Conservation (phyloP, 2,888 invertebrate genomes). For the Metopia argyrocephala region DNA sequence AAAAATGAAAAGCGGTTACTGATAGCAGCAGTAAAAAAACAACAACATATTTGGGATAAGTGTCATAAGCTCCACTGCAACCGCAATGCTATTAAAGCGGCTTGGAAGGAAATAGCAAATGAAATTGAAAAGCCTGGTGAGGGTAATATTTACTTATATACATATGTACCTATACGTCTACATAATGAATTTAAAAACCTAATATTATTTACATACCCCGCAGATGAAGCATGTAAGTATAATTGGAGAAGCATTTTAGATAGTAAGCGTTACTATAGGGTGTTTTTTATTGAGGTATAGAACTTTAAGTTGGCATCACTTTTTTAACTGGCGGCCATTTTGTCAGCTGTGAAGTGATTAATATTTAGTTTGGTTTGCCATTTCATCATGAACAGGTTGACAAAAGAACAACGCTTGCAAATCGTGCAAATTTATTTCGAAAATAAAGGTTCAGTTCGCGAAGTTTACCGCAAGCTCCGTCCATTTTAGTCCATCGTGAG, state of each 20-base stretch:
- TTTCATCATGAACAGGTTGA: no score
- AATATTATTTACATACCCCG: background rate
- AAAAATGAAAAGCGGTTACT: background rate
- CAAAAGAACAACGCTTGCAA: no score
- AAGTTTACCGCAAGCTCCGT: no score
- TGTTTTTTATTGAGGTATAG: no score
- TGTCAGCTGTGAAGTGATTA: background rate
- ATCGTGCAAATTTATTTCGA: no score
- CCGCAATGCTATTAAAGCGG: background rate
- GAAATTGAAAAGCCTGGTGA: background rate
- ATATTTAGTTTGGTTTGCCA: no score
- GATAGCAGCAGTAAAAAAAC: background rate
- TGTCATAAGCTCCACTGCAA: background rate
- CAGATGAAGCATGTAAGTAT: conserved; percentile 3
- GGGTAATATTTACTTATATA: background rate
- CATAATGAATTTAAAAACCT: no score
- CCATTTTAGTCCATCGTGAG: background rate
- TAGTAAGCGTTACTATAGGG: background rate
- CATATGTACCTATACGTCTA: no score
- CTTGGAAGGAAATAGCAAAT: background rate
- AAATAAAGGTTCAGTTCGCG: no score
- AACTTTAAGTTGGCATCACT: background rate
- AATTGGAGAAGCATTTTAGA: conserved; percentile 1
- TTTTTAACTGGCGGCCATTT: no score
- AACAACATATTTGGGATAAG: background rate